Conservation (phyloP, 1,140 invertebrate genomes). For the Carcinoscorpius rotundicauda region DNA sequence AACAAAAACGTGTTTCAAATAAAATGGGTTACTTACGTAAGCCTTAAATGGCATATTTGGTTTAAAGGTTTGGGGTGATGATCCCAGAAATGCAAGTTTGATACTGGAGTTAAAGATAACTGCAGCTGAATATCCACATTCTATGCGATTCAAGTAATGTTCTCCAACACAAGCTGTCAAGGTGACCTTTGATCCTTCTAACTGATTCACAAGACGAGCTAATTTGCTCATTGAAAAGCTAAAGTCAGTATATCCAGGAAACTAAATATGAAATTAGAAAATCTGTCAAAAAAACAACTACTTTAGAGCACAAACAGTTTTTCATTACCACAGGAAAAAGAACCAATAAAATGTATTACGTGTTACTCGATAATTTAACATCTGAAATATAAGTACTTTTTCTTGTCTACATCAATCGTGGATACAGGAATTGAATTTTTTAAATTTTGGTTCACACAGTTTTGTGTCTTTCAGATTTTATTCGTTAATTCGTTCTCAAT, state of each 20-base stretch:
- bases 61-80: conserved; percentile 83
- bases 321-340: background rate
- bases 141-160: conserved; percentile 63
- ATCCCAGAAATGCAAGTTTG: conserved; percentile 69
- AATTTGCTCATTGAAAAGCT: conserved; percentile 69
- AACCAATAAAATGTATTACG: background rate
- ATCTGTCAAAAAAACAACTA: background rate
- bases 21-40: conserved; percentile 29
- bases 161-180: conserved; percentile 80
- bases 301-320: background rate
- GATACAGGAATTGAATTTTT: background rate
- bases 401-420: background rate
- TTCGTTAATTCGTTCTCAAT: too few relatives aligned
- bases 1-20: background rate
- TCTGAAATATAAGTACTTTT: background rate
- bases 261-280: conserved; percentile 41
- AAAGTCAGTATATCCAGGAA: conserved; percentile 75
- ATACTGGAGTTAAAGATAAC: conserved; percentile 75
- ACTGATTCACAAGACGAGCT: conserved; percentile 43
- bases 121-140: conserved; percentile 65
- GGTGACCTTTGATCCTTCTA: conserved; percentile 69
- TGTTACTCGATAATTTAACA: background rate
- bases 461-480: too few relatives aligned
- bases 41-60: conserved; percentile 72
- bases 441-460: too few relatives aligned